A percentile compares a stretch with the other conserved stretches of the same genome.
Conservation (phyloP, 2,888 invertebrate species). For the Orgyia antiqua region DNA sequence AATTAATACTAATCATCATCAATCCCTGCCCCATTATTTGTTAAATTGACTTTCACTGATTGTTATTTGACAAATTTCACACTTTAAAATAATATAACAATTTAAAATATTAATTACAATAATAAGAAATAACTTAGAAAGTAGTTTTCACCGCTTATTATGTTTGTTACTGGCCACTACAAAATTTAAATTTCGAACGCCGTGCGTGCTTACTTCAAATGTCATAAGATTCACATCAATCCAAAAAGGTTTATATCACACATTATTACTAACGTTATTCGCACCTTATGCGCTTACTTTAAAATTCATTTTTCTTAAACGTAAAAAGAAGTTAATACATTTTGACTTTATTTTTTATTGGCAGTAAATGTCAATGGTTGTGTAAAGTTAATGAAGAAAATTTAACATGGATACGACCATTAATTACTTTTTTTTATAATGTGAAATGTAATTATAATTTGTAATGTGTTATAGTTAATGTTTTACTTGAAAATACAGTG, state of each 20-base stretch:
- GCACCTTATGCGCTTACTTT: too few species aligned
- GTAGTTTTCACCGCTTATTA: constrained; percentile 16
- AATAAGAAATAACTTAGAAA: constrained; percentile 26
- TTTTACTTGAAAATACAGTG: too few species aligned
- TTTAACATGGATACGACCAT: constrained; percentile 31
- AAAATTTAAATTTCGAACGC: constrained; percentile 41
- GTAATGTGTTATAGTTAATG: too few species aligned
- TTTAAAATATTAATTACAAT: constrained; percentile 23
- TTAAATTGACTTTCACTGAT: too few species aligned
- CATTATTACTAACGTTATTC: too few species aligned
- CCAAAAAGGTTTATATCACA: constrained; percentile 26
- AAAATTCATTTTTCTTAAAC: too few species aligned
- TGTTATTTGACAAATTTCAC: too few species aligned
- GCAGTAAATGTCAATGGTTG: constrained; percentile 72
- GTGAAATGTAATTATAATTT: too few species aligned
- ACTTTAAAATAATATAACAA: too few species aligned
- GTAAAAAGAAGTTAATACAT: constrained; percentile 21
- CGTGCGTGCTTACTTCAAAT: constrained; percentile 50
- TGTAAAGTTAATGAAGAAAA: constrained; percentile 63
- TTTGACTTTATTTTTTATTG: constrained; percentile 18
- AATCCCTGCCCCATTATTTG: too few species aligned
- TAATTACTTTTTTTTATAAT: too few species aligned
- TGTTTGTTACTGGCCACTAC: constrained; percentile 24
- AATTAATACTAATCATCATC: too few species aligned
- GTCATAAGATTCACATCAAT: constrained; percentile 64